Percentiles rank a stretch among this genome's conserved stretches.
Conservation (phyloP, 2,888 invertebrate genomes). For the Spicauda simplicius region DNA sequence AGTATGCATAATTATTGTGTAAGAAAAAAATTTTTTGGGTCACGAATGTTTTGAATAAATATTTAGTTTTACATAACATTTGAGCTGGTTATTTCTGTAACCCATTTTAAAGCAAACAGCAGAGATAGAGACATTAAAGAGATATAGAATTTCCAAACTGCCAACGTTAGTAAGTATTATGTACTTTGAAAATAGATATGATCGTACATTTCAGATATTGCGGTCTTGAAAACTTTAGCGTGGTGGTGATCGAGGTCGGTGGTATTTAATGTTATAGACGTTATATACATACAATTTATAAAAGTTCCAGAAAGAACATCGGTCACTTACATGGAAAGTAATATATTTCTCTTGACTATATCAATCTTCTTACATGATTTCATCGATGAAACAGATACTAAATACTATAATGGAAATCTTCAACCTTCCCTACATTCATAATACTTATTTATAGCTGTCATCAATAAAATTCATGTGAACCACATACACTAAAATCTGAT, state of each 20-base stretch:
- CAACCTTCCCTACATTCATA: too few species aligned
- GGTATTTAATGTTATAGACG: slow-evolving; percentile 13
- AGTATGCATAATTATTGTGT: not conserved
- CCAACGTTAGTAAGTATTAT: slow-evolving; percentile 17
- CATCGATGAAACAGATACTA: too few species aligned
- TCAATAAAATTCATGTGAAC: too few species aligned
- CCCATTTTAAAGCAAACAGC: slow-evolving; percentile 12
- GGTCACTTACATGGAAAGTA: too few species aligned
- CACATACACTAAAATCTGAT: too few species aligned
- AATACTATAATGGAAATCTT: too few species aligned
- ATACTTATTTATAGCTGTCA: too few species aligned
- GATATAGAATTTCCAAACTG: slow-evolving; percentile 22
- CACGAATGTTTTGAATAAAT: not conserved
- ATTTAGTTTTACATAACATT: not conserved
- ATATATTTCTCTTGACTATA: too few species aligned
- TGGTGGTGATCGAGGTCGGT: slow-evolving; percentile 18
- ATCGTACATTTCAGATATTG: slow-evolving; percentile 27
- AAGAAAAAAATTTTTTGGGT: not conserved
- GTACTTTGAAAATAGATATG: slow-evolving; percentile 28
- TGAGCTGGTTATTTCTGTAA: slow-evolving; percentile 4
- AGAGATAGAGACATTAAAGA: slow-evolving; percentile 16
- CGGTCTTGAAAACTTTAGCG: slow-evolving; percentile 24
- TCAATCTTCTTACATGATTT: too few species aligned
- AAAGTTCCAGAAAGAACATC: too few species aligned
- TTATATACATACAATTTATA: too few species aligned